Conservation (phyloP, 1,140 invertebrate species). For the Copidosoma floridanum region DNA sequence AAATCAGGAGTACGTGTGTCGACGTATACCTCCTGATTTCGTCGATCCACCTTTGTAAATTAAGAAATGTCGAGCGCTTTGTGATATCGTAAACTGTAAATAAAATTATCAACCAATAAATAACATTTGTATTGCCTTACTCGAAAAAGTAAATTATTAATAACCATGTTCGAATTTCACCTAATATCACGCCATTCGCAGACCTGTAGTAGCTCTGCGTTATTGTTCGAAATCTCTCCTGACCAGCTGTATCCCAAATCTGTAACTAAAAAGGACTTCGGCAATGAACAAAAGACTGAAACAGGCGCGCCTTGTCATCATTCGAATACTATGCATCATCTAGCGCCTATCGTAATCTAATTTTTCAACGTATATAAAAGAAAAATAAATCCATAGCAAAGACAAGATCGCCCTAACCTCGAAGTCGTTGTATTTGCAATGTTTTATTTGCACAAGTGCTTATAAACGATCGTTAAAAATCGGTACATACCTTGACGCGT, state of each 20-base stretch:
- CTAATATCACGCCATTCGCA: slow-evolving; percentile 86
- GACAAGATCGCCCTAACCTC: too few relatives aligned
- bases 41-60: slow-evolving; percentile 89
- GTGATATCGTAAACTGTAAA: slow-evolving; percentile 90
- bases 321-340: too few relatives aligned
- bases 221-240: slow-evolving; percentile 89
- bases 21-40: slow-evolving; percentile 91
- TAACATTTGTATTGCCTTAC: too few relatives aligned
- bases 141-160: too few relatives aligned
- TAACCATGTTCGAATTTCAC: slow-evolving; percentile 44
- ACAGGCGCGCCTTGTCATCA: too few relatives aligned
- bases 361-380: too few relatives aligned
- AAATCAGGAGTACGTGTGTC: slow-evolving; percentile 81
- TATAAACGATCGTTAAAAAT: too few relatives aligned
- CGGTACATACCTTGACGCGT: slow-evolving; percentile 77
- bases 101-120: neutral
- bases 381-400: too few relatives aligned
- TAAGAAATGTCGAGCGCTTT: slow-evolving; percentile 85
- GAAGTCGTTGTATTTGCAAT: too few relatives aligned
- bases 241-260: slow-evolving; percentile 93
- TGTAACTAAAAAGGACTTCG: slow-evolving; percentile 67
- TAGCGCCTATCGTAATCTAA: too few relatives aligned
- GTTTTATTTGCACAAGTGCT: too few relatives aligned
- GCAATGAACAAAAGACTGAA: too few relatives aligned
- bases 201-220: slow-evolving; percentile 93